These are phyloP conservation scores for Drosophila cognata DNA, from an alignment of 2,888 invertebrate genomes.

Conservation along the genomic window DNA sequence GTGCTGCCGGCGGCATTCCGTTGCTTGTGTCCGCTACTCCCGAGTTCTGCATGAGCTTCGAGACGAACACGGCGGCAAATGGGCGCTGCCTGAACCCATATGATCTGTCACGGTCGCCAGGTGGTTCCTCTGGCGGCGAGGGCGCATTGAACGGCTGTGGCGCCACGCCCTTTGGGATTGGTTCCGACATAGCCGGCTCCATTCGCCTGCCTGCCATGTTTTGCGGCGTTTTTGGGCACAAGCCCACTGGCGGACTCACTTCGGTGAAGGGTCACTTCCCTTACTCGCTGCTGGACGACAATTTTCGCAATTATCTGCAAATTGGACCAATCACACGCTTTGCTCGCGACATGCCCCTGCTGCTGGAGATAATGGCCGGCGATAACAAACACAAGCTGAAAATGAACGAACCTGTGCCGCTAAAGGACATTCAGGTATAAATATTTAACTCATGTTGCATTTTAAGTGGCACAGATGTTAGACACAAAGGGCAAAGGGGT, in stretches of 20 bases:
- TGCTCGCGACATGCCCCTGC: constrained; percentile 90
- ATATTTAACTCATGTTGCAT: not conserved
- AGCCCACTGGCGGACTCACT: constrained; percentile 90
- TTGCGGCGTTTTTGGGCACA: constrained; percentile 95
- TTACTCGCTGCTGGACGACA: constrained; percentile 84
- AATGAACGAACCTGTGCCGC: constrained; percentile 85
- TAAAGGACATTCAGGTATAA: constrained; percentile 86
- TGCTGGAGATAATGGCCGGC: constrained; percentile 88
- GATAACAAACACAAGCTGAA: constrained; percentile 85
- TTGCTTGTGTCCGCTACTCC: constrained; percentile 94
- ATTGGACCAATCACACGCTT: constrained; percentile 92
- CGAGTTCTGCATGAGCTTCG: constrained; percentile 95
- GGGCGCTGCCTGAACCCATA: constrained; percentile 95
- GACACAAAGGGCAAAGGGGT: not conserved
- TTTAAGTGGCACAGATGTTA: not conserved
- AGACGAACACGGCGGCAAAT: constrained; percentile 91
- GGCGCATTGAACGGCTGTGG: constrained; percentile 90
- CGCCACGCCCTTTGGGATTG: constrained; percentile 91
- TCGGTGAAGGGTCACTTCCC: constrained; percentile 89
- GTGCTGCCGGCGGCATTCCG: constrained; percentile 92
- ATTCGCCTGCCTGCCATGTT: constrained; percentile 93
- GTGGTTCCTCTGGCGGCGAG: constrained; percentile 97
- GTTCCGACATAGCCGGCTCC: constrained; percentile 95
- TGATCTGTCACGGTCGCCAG: constrained; percentile 89
- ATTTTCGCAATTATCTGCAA: constrained; percentile 86